Conservation (phyloP, 2,797 vertebrate species). For the Amblyopsis hoosieri region DNA sequence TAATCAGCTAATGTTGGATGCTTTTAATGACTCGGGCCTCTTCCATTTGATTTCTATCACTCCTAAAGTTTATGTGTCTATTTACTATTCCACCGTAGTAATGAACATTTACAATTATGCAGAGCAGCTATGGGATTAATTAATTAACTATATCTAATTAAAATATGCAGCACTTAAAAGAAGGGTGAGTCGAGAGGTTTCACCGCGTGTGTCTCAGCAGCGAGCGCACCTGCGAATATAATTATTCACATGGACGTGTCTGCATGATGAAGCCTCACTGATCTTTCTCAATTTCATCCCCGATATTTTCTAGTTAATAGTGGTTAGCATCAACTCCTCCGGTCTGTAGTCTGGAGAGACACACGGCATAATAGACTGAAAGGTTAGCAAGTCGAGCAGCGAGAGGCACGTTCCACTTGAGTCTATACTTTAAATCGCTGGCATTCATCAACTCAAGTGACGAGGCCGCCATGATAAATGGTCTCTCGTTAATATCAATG, state of each 20-base stretch:
- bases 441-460: slow-evolving; percentile 77
- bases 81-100: slow-evolving; percentile 49
- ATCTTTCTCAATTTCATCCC: slow-evolving; percentile 23
- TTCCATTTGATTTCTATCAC: slow-evolving; percentile 60
- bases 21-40: slow-evolving; percentile 58
- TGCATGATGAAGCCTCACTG: slow-evolving; percentile 4
- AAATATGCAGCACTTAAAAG: slow-evolving; percentile 36
- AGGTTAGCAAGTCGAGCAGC: slow-evolving; percentile 61
- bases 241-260: not conserved
- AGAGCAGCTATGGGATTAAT: slow-evolving; percentile 46
- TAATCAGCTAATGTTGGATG: slow-evolving; percentile 63
- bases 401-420: slow-evolving; percentile 61
- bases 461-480: slow-evolving; percentile 71
- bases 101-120: slow-evolving; percentile 60
- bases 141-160: slow-evolving; percentile 57
- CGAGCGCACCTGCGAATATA: not conserved
- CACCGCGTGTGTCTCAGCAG: not conserved
- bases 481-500: slow-evolving; percentile 75
- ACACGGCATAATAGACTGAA: slow-evolving; percentile 58
- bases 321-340: slow-evolving; percentile 29
- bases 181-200: slow-evolving; percentile 2
- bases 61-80: slow-evolving; percentile 57
- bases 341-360: slow-evolving; percentile 36
- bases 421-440: slow-evolving; percentile 69
- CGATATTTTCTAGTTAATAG: slow-evolving; percentile 17